Conservation (phyloP, 2,797 vertebrate species). For the Artibeus jamaicensis region DNA sequence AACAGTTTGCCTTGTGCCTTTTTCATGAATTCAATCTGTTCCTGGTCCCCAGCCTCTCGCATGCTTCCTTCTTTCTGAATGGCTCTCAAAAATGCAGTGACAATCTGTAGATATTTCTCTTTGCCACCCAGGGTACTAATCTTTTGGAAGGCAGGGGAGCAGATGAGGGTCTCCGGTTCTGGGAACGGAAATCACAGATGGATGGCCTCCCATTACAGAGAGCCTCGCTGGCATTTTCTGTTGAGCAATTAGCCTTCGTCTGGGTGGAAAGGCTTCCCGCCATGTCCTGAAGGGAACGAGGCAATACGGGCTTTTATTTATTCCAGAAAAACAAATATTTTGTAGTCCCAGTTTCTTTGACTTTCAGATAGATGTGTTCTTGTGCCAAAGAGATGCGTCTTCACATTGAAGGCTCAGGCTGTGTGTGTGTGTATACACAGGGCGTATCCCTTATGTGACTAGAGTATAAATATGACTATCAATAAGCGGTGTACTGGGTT, state of each 20-base stretch:
- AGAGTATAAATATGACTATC: neutral
- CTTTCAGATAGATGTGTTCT: neutral
- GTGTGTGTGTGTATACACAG: neutral
- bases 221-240: neutral
- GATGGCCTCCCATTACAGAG: neutral
- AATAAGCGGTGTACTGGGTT: neutral
- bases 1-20: constrained; percentile 70
- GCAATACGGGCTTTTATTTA: constrained; percentile 24
- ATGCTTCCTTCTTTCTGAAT: constrained; percentile 62
- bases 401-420: neutral
- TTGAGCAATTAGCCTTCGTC: neutral
- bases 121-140: constrained; percentile 29
- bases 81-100: constrained; percentile 49
- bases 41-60: constrained; percentile 35
- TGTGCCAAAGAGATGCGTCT: constrained; percentile 20
- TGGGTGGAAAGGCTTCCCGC: neutral
- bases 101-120: constrained; percentile 55
- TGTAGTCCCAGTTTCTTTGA: constrained; percentile 5
- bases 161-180: constrained; percentile 51
- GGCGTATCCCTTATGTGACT: neutral
- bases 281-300: neutral
- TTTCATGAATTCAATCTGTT: constrained; percentile 73
- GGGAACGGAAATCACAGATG: constrained; percentile 31
- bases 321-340: constrained; percentile 36
- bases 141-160: constrained; percentile 25